Evolutionary conservation across 2,797 vertebrate species (phyloP), one percentile per base, ranked within the genome.

Genomic region (Petrocephalus schoutedeni): DNA sequence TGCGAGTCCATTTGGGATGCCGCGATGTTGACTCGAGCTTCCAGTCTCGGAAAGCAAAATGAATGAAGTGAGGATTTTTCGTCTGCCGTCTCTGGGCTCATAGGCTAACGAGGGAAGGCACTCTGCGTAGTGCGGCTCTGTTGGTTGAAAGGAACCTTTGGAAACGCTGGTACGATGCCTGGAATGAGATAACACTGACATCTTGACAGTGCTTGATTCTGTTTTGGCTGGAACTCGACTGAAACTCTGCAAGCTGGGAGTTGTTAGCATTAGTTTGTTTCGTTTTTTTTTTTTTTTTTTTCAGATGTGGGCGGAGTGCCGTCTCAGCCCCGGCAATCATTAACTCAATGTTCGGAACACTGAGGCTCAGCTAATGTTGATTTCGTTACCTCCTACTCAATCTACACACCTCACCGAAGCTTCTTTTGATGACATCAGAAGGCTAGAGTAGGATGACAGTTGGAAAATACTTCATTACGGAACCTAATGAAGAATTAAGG

Each of bases 151-250:
- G 51, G 41, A 7, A 7, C 4, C 83, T 85, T 85, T 85, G 51
- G 53, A 85, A 36, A 85, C 32, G 83, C 54, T 53, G 9, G 53
- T n/a, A 14, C 83, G 21, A 51, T 4, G 83, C 21, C 49, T 36
- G 53, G 14, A 56, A 57, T 9, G 83, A 85, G 83, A 57, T 8
- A 57, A 85, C 83, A 85, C 54, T n/a, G 83, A 85, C 83, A 85
- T 49, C 83, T 85, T 85, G 83, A 85, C 53, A 12, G 83, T 28
- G 54, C 16, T 57, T 36, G 53, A 58, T 85, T 51, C 83, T 51
- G 53, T 36, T 54, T 85, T 23, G 9, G 21, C 54, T 32, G 21
- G 21, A 85, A 85, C 21, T 51, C 8, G 14, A 51, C 53, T 51
- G 83, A 57, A 85, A 85, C 54, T 85, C 83, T 51, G 83, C 28